Conservation (phyloP, 2,113 vertebrate genomes). For the Scolopax mira region DNA sequence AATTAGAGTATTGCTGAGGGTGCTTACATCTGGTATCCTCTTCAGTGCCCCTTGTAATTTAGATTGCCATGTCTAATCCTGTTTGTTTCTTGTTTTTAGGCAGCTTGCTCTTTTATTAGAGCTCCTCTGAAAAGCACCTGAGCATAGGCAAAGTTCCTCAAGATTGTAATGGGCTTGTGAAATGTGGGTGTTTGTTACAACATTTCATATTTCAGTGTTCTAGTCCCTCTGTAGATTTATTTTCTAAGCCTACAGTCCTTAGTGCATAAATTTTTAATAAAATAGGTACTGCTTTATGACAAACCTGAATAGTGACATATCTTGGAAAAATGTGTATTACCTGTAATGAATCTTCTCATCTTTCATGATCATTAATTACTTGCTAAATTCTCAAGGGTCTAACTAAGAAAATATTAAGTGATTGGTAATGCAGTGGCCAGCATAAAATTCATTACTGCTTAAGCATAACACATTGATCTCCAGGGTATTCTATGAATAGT, state of each 20-base stretch:
- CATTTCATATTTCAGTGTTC: neutral
- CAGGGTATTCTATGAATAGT: neutral
- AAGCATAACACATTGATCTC: constrained; percentile 27
- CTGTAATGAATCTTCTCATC: neutral
- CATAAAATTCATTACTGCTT: constrained; percentile 37
- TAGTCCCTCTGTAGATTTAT: neutral
- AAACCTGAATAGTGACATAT: neutral
- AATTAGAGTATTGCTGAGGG: neutral
- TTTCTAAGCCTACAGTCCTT: neutral
- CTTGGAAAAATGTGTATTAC: neutral
- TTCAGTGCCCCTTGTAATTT: neutral
- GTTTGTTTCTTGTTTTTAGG: neutral
- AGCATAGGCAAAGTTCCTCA: neutral
- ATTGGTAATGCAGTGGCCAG: constrained; percentile 27
- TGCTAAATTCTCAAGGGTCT: constrained; percentile 10
- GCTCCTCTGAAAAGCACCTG: neutral
- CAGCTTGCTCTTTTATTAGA: neutral
- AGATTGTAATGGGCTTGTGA: neutral
- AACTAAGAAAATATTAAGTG: constrained; percentile 37
- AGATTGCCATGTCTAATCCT: neutral
- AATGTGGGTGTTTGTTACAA: neutral
- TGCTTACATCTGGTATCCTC: neutral
- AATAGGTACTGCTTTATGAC: neutral
- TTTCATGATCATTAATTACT: constrained; percentile 48
- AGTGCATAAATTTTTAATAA: neutral